Base-by-base conservation (phyloP, 2,888 invertebrate genomes). In the Phoronis australis region DNA sequence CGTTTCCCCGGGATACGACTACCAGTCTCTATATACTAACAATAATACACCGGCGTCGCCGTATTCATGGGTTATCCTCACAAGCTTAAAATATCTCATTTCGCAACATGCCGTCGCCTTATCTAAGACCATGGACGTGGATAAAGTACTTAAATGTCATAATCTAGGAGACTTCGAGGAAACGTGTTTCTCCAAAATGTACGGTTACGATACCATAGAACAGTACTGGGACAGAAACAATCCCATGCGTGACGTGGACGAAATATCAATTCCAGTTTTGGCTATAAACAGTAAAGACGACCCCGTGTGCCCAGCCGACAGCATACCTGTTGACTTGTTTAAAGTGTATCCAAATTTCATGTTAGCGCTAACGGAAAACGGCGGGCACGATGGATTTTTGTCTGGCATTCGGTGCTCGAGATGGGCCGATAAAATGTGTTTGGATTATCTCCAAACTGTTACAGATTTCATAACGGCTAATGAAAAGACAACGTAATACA, bases 341-440 rank as follows among this genome's bases (percentile, higher is more conserved):
- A 51, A 59, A 25, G 64, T 61, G 38, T 69, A 68, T 52, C 71
- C 71, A 1, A 69, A 73, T 48, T 62, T 71, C 47, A 50, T 74
- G 22, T 57, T 74, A 20, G 65, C 62, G 4, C 60, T 59, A 1
- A 61, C 70, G 1, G 61, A 65, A n/a, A 57, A 58, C 42, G 74
- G 74, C 6, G 74, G 74, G 2, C 73, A 74, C 48, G 70, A 70
- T 55, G 71, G 70, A 4, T 74, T 73, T 51, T 51, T 69, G 22
- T 67, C 73, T 43, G 57, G 61, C 5, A 44, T 57, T 1, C 46
- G 54, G 0, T 57, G 56, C 6, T 39, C 42, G 4, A 61, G 62
- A 2, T 69, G 68, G 68, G 62, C 67, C 2, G 61, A 63, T 35
- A 42, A 46, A 4, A 25, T 67, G 24, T 52, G 60, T 2, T 23